Evolutionary conservation across 2,113 vertebrate species (phyloP).

Genomic region (Nothoprocta perdicaria): DNA sequence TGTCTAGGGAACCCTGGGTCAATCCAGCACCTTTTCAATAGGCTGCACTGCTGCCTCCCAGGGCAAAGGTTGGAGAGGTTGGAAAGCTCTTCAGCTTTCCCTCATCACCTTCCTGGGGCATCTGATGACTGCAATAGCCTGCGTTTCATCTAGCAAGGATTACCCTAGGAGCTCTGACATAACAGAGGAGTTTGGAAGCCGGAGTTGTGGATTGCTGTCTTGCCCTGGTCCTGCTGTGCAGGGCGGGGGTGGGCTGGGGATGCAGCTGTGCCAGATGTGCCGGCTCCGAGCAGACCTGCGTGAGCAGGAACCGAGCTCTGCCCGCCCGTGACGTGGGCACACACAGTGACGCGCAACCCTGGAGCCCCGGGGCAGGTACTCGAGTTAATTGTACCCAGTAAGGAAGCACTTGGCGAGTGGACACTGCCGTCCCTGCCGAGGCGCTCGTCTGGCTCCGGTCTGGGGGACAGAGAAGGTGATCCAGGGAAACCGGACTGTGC

Average conservation of each 20-base stretch:
- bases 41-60: not conserved
- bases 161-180: not conserved
- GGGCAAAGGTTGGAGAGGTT: not conserved
- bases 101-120: not conserved
- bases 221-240: not conserved
- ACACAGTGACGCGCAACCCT: not conserved
- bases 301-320: not conserved
- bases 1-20: not conserved
- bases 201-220: accelerated
- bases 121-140: not conserved
- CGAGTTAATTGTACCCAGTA: not conserved
- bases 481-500: not conserved
- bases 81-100: not conserved
- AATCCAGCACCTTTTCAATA: not conserved
- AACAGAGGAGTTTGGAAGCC: not conserved
- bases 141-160: not conserved
- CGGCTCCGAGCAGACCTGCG: not conserved
- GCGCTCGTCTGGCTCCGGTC: not conserved
- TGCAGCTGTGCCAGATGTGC: not conserved
- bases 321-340: not conserved
- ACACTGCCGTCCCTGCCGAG: not conserved
- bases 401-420: not conserved
- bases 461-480: not conserved
- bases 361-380: not conserved
- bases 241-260: not conserved